A percentile compares a stretch with the other conserved stretches of the same genome.
These are phyloP conservation scores for Equus quagga DNA, from an alignment of 2,113 vertebrate species.

Conservation along the genomic window DNA sequence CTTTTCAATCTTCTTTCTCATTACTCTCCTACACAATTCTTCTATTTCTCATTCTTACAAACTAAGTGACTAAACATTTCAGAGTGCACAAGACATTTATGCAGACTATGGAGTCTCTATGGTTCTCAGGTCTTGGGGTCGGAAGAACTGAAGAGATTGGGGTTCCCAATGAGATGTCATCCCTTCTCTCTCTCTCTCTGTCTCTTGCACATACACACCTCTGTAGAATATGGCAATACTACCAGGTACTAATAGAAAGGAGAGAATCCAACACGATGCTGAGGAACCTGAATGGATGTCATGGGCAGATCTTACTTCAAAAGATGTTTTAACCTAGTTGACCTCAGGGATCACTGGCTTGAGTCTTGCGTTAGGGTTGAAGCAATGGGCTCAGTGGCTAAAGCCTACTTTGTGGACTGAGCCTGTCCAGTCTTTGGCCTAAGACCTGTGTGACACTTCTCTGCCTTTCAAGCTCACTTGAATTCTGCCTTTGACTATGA, in stretches of 20 bases:
- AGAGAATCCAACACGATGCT: background rate
- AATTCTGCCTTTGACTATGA: background rate
- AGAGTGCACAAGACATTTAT: background rate
- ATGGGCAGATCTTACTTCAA: background rate
- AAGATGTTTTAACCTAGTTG: background rate
- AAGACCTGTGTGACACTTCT: too few species aligned
- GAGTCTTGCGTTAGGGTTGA: background rate
- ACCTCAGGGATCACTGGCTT: background rate
- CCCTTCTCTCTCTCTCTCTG: background rate
- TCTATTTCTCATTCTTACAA: slow-evolving; percentile 33
- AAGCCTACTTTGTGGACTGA: background rate
- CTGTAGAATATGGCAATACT: background rate
- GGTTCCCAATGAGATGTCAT: background rate
- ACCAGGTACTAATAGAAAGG: background rate
- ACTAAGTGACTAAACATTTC: background rate
- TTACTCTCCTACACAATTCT: background rate
- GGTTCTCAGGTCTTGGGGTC: background rate
- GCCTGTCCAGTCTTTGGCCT: background rate
- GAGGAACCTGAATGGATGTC: background rate
- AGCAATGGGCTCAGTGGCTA: background rate
- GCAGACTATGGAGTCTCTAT: background rate
- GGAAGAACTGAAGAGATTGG: background rate
- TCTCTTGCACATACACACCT: background rate
- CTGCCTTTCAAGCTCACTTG: background rate
- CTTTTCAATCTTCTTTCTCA: background rate